Evolutionary conservation across 1,140 invertebrate species (phyloP), one percentile per base, ranked within the genome.

Genomic region (Drosophila murphyi): DNA sequence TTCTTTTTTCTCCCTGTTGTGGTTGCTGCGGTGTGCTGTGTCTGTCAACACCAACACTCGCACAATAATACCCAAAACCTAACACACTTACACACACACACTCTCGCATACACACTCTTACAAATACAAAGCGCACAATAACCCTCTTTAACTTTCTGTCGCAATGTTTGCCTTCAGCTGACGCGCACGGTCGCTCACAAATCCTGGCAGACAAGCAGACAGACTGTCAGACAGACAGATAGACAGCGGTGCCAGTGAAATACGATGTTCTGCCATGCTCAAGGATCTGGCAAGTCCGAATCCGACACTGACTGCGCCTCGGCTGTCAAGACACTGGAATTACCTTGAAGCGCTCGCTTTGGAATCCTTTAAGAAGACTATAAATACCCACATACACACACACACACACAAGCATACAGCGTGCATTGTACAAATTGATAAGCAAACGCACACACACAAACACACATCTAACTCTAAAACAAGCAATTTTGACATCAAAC

Each of bases 401-500:
- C 69, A n/a, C n/a, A 54, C 43, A 51, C 43, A 57, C 39, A 62
- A 34, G 43, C 47, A 20, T 1, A 20, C 63, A 68, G 57, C 54
- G 34, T 57, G 67, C 72, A 63, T 55, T 74, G 72, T 70, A 70
- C 72, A 64, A 71, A 75, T 71, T 71, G 72, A 75, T 75, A 67
- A 67, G 60, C 78, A 45, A 47, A 67, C 52, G 48, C 50, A 51
- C 32, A 67, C 63, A 56, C 35, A 45, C 63, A 59, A 37, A 70
- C 55, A 82, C 41, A 43, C 29, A 12, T 12, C 39, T 39, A 57
- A 55, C 55, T 65, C 59, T 72, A 88, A 76, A 89, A 85, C 80
- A 87, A 89, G 80, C 85, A 64, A 81, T 89, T 89, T 76, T 81
- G 74, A 89, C 85, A 85, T 89, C 85, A 89, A 89, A 89, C 81